Evolutionary conservation across 2,888 invertebrate genomes (phyloP).

Genomic region (Diaperis boleti): DNA sequence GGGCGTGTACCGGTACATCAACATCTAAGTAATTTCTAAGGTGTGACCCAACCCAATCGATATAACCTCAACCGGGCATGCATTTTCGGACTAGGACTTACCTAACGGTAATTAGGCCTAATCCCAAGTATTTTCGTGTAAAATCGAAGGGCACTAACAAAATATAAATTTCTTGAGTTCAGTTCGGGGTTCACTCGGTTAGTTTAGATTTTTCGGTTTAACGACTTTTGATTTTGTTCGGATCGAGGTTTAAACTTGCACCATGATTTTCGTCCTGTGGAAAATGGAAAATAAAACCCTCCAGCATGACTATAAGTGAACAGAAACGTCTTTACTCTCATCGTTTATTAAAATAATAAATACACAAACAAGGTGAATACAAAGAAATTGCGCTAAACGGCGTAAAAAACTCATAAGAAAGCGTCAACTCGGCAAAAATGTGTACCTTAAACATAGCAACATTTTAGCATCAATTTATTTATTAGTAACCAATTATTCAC

Average conservation of each 20-base stretch:
- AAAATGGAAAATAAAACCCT: slow-evolving; percentile 51
- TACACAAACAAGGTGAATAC: slow-evolving; percentile 42
- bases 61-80: slow-evolving; percentile 39
- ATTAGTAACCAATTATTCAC: slow-evolving; percentile 33
- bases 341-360: slow-evolving; percentile 55
- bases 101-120: slow-evolving; percentile 33
- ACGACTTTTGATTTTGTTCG: slow-evolving; percentile 17
- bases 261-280: slow-evolving; percentile 52
- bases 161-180: slow-evolving; percentile 46
- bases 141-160: slow-evolving; percentile 49
- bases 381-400: slow-evolving; percentile 53
- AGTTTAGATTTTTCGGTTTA: slow-evolving; percentile 36
- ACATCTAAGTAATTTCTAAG: slow-evolving; percentile 45
- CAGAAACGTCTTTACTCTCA: slow-evolving; percentile 52
- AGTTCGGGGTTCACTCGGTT: slow-evolving; percentile 36
- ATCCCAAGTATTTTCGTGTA: slow-evolving; percentile 30
- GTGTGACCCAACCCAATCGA: slow-evolving; percentile 47
- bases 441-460: slow-evolving; percentile 51
- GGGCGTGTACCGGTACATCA: slow-evolving; percentile 55
- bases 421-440: slow-evolving; percentile 52
- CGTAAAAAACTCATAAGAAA: slow-evolving; percentile 56
- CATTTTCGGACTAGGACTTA: slow-evolving; percentile 34
- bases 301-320: slow-evolving; percentile 53
- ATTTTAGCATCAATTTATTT: slow-evolving; percentile 19
- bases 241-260: slow-evolving; percentile 37